Base-by-base conservation (phyloP, 2,888 invertebrate species). In the Sialis lutaria region DNA sequence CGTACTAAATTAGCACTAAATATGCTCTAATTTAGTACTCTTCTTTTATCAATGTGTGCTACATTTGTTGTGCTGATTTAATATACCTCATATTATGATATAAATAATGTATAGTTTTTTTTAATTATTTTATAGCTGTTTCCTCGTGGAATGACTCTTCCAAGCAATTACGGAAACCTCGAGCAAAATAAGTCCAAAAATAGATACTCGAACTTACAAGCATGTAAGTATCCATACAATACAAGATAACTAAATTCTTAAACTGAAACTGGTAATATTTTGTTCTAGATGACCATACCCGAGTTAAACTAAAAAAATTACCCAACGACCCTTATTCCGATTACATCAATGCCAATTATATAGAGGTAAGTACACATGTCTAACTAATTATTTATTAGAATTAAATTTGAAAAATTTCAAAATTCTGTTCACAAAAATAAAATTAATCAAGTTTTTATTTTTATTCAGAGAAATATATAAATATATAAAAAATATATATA, bases 291-390 rank as follows among this genome's bases (percentile, higher is more conserved):
- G 70, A 73, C 51, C 66, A 69, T 47, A 65, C 67, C 4, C 59
- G 72, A 52, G 72, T 72, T 5, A 56, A 59, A 50, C 53, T 67
- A 50, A 56, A 60, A 48, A 65, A 60, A 57, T 55, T 64, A 46
- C 54, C 57, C 45, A 62, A 57, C 44, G 66, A 61, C 55, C 60
- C 57, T 13, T 57, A 57, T 51, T 68, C 68, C 1, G 69, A 69
- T 55, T 70, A 70, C 52, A 72, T 73, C 9, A 73, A 73, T 56
- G 73, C 72, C 0, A 71, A 65, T 57, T 70, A 64, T 51, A 65
- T 70, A 43, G 62, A 64, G 49, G 70, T 70, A 60, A 59, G 55
- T 58, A 46, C 37, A 37, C 22, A 22, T 22, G 22, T 22, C 22
- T 22, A 22, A 22, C 22, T 22, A 22, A 22, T 22, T 22, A 22